phyloP scores from a whole-genome alignment of 2,797 vertebrate genomes.

The Poeciliopsis paucimaculata region DNA sequence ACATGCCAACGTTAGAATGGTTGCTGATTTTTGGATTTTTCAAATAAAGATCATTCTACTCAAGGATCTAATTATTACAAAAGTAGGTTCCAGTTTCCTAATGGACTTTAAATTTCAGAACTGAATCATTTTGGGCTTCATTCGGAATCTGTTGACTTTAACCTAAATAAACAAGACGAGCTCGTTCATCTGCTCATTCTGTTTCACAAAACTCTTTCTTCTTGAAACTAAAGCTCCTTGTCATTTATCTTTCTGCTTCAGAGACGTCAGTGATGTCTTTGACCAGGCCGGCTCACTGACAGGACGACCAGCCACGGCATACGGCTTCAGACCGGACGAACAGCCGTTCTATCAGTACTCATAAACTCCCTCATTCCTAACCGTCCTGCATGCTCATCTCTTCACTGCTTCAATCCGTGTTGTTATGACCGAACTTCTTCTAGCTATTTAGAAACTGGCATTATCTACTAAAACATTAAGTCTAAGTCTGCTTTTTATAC shows the following conservation, averaged over 20 bases:
- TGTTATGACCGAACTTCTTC: neutral
- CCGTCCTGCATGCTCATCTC: slow-evolving; percentile 14
- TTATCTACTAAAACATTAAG: neutral
- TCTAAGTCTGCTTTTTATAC: slow-evolving; percentile 1
- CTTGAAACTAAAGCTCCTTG: neutral
- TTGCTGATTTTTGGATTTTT: neutral
- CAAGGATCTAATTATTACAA: neutral
- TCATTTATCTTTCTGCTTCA: slow-evolving; percentile 24
- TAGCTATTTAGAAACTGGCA: slow-evolving; percentile 10
- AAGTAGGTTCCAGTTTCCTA: neutral
- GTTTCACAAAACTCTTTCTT: neutral
- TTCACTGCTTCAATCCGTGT: neutral
- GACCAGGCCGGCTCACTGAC: slow-evolving; percentile 77
- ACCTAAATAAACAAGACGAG: neutral
- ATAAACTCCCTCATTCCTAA: slow-evolving; percentile 27
- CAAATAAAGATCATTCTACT: neutral
- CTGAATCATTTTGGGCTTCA: neutral
- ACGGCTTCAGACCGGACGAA: slow-evolving; percentile 92
- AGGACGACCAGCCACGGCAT: slow-evolving; percentile 88
- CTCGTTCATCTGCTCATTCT: neutral
- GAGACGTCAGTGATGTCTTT: slow-evolving; percentile 56
- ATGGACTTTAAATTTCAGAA: neutral
- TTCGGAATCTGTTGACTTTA: neutral
- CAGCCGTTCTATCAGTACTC: slow-evolving; percentile 86
- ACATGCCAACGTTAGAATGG: neutral